Base-by-base conservation (phyloP, 2,888 invertebrate species). In the Campoplex nolae region DNA sequence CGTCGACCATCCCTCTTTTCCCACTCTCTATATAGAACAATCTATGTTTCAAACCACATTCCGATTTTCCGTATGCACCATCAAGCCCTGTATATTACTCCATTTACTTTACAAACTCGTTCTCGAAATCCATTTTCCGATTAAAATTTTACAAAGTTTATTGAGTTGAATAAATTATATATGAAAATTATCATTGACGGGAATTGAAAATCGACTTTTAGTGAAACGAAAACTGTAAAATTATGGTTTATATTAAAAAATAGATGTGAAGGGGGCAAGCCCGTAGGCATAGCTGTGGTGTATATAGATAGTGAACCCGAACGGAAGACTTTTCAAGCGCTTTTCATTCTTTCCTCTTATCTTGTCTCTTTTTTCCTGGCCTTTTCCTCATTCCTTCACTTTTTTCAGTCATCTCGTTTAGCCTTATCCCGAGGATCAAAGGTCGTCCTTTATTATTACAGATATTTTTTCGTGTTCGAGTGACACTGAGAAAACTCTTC, bases 71-170 rank as follows among this genome's bases (percentile, higher is more conserved):
- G 45, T 78, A 65, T 78, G 81, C 75, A 81, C 84, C 84, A 58
- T 32, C 48, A 35, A 79, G 45, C 76, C 79, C 87, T 88, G 87
- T 87, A 88, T 87, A 89, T 90, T 89, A 87, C 79, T 89, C 88
- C 89, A 89, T 89, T 90, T 89, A 86, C 87, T 88, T 88, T 62
- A 73, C 67, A 87, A 86, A 88, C 83, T 86, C 82, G 23, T 77
- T 48, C 28, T 35, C 35, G 7, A 35, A 13, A 51, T 67, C 4
- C 65, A 35, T n/a, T n/a, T 77, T 23, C 48, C 18, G 45, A 23
- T 56, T 42, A 23, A 35, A 11, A 48, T 35, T 65, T 45, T n/a
- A 45, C 62, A 13, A 76, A 48, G 62, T 62, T 76, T 42, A 28
- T 16, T 51, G 13, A 65, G 65, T 48, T 65, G 13, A 48, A 51